Base-by-base conservation (phyloP, 2,797 vertebrate genomes). In the Trematomus bernacchii region DNA sequence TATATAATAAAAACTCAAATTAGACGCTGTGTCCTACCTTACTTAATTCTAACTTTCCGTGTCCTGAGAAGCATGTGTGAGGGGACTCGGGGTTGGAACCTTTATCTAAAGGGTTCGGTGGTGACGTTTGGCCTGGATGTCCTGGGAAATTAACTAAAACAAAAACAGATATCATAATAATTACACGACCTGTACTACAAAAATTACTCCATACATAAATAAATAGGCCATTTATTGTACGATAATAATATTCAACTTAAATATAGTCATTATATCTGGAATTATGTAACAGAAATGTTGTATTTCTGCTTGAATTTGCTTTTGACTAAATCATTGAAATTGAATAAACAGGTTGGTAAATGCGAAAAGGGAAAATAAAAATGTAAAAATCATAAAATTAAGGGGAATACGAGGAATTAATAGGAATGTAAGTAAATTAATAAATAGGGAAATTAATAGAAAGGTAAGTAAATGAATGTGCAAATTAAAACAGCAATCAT, bases 31-130 rank as follows among this genome's bases (percentile, higher is more conserved):
- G n/a, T 44, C 18, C 16, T 92, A 98, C 98, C 95, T 98, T 98
- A 89, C 85, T 96, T 75, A 89, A 90, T 68, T 97, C 96, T 6
- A 87, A 81, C 57, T 95, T 97, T 77, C 90, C 92, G 13, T 89
- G 94, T 69, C 54, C 91, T 14, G 92, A 80, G 62, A 87, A 66
- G 65, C 72, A 79, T 0, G 91, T 84, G 52, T 91, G 93, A 42
- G 94, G 90, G 7, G 90, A 87, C 13, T 96, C 95, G 0, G 89
- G 83, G 19, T 70, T 87, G 52, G 93, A 13, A 5, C 73, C 40
- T 83, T 87, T 94, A 16, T 94, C 93, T 8, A 85, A 63, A 1
- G 62, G 59, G 3, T 88, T 84, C 14, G 90, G 87, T 0, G 92
- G 92, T 14, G 91, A 96, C 12, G 89, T 87, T 59, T 94, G 95